Conservation (phyloP, 2,113 vertebrate genomes). For the Sphyrna mokarran region DNA sequence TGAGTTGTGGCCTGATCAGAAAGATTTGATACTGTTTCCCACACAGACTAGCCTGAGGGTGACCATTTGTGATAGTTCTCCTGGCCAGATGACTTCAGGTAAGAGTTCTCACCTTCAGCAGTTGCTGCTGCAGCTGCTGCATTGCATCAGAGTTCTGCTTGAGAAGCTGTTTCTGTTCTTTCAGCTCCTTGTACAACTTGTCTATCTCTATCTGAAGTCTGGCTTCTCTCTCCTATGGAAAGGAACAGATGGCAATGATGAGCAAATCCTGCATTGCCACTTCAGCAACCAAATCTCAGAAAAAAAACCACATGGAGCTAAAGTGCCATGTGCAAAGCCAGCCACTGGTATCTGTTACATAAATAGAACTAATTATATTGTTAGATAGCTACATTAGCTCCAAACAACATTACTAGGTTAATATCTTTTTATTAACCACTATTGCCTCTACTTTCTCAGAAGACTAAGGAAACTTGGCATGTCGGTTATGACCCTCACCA, state of each 20-base stretch:
- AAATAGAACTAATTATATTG: background rate
- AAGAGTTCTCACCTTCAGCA: slow-evolving; percentile 23
- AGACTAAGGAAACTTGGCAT: too few relatives aligned
- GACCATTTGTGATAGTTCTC: background rate
- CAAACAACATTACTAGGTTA: background rate
- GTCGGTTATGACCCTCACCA: too few relatives aligned
- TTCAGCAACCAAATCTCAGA: background rate
- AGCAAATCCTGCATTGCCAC: background rate
- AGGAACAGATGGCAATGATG: background rate
- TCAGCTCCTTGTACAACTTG: slow-evolving; percentile 20
- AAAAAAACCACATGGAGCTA: background rate
- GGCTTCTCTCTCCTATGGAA: slow-evolving; percentile 17
- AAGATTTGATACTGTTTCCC: background rate
- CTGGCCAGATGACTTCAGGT: background rate
- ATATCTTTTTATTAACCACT: background rate
- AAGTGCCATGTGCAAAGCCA: background rate
- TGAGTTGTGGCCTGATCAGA: background rate
- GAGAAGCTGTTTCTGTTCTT: slow-evolving; percentile 20
- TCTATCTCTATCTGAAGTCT: slow-evolving; percentile 31
- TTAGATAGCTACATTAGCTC: too few relatives aligned
- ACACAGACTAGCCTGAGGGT: background rate
- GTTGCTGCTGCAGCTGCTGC: slow-evolving; percentile 5
- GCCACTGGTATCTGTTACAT: background rate
- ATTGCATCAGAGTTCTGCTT: slow-evolving; percentile 13
- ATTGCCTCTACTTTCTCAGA: too few relatives aligned